Base-by-base conservation (phyloP, 2,113 vertebrate species). In the Eubucco bourcierii region DNA sequence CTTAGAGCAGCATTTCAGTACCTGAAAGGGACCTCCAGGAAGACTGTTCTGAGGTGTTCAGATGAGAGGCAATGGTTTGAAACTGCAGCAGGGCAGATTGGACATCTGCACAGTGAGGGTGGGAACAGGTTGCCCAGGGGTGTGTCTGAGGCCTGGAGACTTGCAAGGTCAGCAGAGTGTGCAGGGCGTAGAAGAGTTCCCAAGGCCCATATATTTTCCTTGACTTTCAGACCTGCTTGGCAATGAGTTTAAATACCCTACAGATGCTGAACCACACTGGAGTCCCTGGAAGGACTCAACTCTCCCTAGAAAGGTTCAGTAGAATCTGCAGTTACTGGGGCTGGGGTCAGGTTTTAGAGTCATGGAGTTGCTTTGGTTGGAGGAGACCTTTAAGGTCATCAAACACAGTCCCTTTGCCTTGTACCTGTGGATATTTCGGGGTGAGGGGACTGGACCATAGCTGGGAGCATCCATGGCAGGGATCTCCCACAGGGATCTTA, bases 391-490 rank as follows among this genome's bases (percentile, higher is more conserved):
- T 33, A n/a, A 24, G 23, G 18, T 33, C 58, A 13, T 23, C 3
- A 4, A 7, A 31, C 23, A 4, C 23, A 7, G 21, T 9, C 66
- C 37, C 39, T 31, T 6, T 28, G 23, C 16, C 55, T 14, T 20
- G 20, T 20, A 52, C 27, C 50, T 46, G 0, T 0, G 6, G 59
- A 7, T 50, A 1, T 8, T 58, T 58, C 29, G 39, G 46, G 31
- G 23, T 23, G 2, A 75, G 31, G 27, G 28, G 7, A 20, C 8
- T 31, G 25, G 7, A 20, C 8, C n/a, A 31, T 14, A 19, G 28
- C 2, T 1, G 28, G 23, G 8, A 10, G 1, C 3, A 18, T 61
- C 39, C 55, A 15, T 4, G 28, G 53, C 8, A n/a, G 39, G 21
- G 33, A 46, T 63, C 41, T 31, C 47, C 25, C 50, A 11, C 52